Conservation (phyloP, 2,888 invertebrate species). For the Loripinus fragilis region DNA sequence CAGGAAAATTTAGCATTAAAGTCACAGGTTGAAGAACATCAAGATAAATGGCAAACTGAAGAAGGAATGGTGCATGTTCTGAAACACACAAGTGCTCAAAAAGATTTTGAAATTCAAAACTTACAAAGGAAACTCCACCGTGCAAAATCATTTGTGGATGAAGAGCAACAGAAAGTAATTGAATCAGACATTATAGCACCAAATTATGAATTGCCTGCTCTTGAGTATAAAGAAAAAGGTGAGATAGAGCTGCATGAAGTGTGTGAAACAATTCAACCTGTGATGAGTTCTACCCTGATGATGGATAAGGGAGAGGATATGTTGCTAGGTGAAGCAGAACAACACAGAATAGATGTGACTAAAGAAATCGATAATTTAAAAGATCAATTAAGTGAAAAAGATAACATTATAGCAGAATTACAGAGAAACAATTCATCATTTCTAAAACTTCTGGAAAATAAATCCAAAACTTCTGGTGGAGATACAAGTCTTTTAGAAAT, state of each 20-base stretch:
- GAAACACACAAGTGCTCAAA: slow-evolving; percentile 57
- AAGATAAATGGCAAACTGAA: slow-evolving; percentile 46
- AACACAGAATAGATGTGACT: slow-evolving; percentile 48
- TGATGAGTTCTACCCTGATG: not conserved
- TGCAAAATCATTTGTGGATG: slow-evolving; percentile 56
- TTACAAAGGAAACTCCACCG: slow-evolving; percentile 58
- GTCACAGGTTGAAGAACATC: slow-evolving; percentile 47
- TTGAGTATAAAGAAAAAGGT: slow-evolving; percentile 60
- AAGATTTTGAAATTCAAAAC: slow-evolving; percentile 62
- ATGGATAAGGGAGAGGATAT: not conserved
- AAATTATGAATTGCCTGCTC: slow-evolving; percentile 47
- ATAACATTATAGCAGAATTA: slow-evolving; percentile 76
- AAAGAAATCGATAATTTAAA: slow-evolving; percentile 71
- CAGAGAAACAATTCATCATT: slow-evolving; percentile 78
- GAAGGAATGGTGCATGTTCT: slow-evolving; percentile 61
- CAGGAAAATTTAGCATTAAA: slow-evolving; percentile 50
- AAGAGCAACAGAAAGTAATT: slow-evolving; percentile 53
- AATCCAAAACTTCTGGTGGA: slow-evolving; percentile 65
- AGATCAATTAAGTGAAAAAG: slow-evolving; percentile 74
- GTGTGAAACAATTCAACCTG: slow-evolving; percentile 23
- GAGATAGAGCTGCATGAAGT: slow-evolving; percentile 17
- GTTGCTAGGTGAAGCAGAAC: slow-evolving; percentile 15
- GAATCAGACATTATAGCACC: slow-evolving; percentile 31
- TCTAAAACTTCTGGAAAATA: slow-evolving; percentile 78
- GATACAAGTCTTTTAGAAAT: slow-evolving; percentile 71